Base-by-base conservation (phyloP, 1,140 invertebrate species). In the Neelides sp. region DNA sequence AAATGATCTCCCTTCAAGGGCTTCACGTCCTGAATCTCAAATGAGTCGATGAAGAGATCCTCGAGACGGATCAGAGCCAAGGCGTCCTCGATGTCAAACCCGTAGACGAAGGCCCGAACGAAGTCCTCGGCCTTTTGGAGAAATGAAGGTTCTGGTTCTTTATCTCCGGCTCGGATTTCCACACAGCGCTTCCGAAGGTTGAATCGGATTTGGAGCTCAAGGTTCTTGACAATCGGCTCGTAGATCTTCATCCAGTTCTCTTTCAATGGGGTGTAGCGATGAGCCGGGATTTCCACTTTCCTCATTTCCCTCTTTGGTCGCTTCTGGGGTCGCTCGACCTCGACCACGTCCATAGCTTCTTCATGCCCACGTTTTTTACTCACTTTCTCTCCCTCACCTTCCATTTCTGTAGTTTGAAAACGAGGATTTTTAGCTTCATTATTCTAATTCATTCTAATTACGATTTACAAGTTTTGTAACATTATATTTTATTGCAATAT, bases 101-200 rank as follows among this genome's bases (percentile, higher is more conserved):
- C 95, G 62, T 83, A 82, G 19, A 93, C 74, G 67, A 98, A 98
- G 8, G 95, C 94, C 72, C 83, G 83, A 0, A 99, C 85, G 78
- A 99, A 99, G 72, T 99, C 95, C 15, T 91, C 89, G 41, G 83
- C 95, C 72, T 96, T 98, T 67, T 99, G 95, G 48, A 99, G 71
- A 67, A 92, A 85, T 19, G 80, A 75, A 57, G 90, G 82, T 62
- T 97, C 90, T 55, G 80, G 76, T 3, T 89, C 93, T 63, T 89
- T 80, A 35, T 77, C 73, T 49, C 75, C 73, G 8, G 76, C 73
- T 59, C 80, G 72, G 44, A 96, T 80, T 74, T 95, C 91, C 0
- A 97, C 86, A 71, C 90, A 86, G 58, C 85, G 72, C 1, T 82
- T 80, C 72, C 86, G 93, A 36, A 93, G 71, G 70, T 98, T 98